These are phyloP conservation scores for Pimephales promelas DNA, from an alignment of 2,113 vertebrate genomes.

Conservation along the genomic window DNA sequence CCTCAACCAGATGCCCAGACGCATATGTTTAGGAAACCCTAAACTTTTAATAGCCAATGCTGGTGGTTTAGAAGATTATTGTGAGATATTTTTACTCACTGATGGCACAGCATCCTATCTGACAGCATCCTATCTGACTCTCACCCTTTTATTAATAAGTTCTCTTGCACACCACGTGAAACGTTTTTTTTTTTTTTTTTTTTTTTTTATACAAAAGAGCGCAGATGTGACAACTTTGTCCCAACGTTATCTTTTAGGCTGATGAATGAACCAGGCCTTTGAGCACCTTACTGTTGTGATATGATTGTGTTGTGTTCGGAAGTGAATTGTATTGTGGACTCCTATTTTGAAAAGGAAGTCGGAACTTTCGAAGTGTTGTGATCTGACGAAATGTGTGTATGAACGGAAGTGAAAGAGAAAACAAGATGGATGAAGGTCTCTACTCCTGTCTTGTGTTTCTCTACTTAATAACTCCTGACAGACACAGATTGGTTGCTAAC, in stretches of 20 bases:
- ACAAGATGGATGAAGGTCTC: too few relatives aligned
- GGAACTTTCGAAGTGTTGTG: too few relatives aligned
- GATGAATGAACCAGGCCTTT: background rate
- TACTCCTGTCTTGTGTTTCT: too few relatives aligned
- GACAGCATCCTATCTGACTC: slow-evolving; percentile 63
- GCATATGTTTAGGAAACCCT: slow-evolving; percentile 70
- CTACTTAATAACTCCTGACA: too few relatives aligned
- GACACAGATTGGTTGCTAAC: background rate
- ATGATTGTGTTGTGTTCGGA: background rate
- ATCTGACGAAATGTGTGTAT: too few relatives aligned
- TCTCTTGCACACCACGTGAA: too few relatives aligned
- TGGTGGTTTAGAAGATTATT: slow-evolving; percentile 57
- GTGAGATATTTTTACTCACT: slow-evolving; percentile 70
- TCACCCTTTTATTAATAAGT: slow-evolving; percentile 64
- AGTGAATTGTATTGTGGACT: too few relatives aligned
- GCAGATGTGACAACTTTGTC: slow-evolving; percentile 33
- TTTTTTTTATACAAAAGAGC: slow-evolving; percentile 6
- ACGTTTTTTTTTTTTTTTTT: too few relatives aligned
- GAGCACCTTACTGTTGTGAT: background rate
- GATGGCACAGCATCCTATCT: slow-evolving; percentile 64
- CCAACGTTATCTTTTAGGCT: background rate
- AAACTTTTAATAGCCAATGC: slow-evolving; percentile 70
- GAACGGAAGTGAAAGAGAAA: too few relatives aligned
- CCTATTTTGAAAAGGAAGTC: too few relatives aligned
- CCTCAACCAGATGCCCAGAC: slow-evolving; percentile 63